phyloP scores from a whole-genome alignment of 1,140 invertebrate genomes.

The Hyphantria cunea region DNA sequence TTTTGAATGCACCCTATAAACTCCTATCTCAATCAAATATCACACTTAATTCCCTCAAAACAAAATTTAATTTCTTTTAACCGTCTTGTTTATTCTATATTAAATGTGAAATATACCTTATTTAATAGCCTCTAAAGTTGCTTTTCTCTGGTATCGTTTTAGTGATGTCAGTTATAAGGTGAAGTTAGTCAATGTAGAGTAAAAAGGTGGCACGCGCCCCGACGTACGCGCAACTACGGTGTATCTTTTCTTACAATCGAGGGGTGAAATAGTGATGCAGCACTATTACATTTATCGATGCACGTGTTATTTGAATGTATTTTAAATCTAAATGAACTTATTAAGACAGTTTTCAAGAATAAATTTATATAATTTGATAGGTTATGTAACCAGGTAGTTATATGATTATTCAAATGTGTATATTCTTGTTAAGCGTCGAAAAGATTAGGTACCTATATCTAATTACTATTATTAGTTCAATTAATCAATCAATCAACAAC shows the following conservation, averaged over 20 bases:
- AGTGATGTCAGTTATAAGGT: constrained; percentile 45
- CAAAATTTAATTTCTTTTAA: not conserved
- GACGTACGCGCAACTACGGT: constrained; percentile 63
- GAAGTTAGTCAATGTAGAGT: constrained; percentile 61
- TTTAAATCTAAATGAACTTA: too few relatives aligned
- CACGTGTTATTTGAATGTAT: too few relatives aligned
- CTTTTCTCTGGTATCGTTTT: constrained; percentile 23
- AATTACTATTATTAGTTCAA: too few relatives aligned
- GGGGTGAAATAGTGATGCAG: constrained; percentile 54
- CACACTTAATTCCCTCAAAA: not conserved
- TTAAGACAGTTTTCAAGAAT: too few relatives aligned
- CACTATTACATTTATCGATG: too few relatives aligned
- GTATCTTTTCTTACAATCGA: constrained; percentile 73
- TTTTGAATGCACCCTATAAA: constrained; percentile 55
- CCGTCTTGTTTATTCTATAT: not conserved
- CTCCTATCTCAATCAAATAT: not conserved
- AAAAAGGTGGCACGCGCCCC: constrained; percentile 76
- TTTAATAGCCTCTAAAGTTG: constrained; percentile 17
- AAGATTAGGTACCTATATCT: too few relatives aligned
- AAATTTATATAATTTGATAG: too few relatives aligned
- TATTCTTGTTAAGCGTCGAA: too few relatives aligned
- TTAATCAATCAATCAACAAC: too few relatives aligned
- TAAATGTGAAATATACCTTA: too few relatives aligned
- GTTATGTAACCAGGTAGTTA: too few relatives aligned
- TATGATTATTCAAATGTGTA: too few relatives aligned